These are phyloP conservation scores for Trilocha varians DNA, from an alignment of 2,888 invertebrate species.

Conservation along the genomic window DNA sequence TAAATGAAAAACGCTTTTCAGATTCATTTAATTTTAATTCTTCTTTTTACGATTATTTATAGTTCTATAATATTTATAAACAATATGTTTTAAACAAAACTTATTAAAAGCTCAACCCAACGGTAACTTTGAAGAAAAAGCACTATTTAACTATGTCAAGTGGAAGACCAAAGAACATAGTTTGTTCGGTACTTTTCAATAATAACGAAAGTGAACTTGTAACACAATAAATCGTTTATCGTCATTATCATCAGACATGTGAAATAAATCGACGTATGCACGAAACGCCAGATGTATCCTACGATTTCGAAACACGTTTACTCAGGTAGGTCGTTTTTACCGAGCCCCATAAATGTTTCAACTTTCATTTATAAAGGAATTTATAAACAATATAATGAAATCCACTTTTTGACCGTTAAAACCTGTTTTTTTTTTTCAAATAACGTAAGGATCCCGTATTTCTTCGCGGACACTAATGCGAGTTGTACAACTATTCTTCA, in stretches of 20 bases:
- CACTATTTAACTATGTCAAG: constrained; percentile 10
- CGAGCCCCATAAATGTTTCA: constrained; percentile 18
- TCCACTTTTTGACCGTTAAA: constrained; percentile 16
- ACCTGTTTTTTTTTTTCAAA: constrained; percentile 36
- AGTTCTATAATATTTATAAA: too few species aligned
- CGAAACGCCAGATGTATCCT: constrained; percentile 37
- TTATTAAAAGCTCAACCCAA: too few species aligned
- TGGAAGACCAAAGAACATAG: neutral
- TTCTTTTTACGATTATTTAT: too few species aligned
- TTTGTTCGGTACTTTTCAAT: neutral
- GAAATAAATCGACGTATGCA: constrained; percentile 1
- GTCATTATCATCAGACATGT: constrained; percentile 9
- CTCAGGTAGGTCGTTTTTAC: constrained; percentile 27
- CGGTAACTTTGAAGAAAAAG: too few species aligned
- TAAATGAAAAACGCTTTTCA: neutral
- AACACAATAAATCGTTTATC: neutral
- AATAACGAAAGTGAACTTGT: neutral
- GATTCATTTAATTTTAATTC: constrained; percentile 21
- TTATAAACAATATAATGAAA: constrained; percentile 13
- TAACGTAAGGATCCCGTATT: constrained; percentile 33
- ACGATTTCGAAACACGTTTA: constrained; percentile 24
- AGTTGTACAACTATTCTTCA: constrained; percentile 44
- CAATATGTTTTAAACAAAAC: too few species aligned
- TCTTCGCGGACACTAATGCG: constrained; percentile 38
- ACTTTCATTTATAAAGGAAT: constrained; percentile 20